These are phyloP conservation scores for Hormiphora californensis DNA, from an alignment of 37 sponge, comb jelly and placozoan genomes.

Conservation along the genomic window DNA sequence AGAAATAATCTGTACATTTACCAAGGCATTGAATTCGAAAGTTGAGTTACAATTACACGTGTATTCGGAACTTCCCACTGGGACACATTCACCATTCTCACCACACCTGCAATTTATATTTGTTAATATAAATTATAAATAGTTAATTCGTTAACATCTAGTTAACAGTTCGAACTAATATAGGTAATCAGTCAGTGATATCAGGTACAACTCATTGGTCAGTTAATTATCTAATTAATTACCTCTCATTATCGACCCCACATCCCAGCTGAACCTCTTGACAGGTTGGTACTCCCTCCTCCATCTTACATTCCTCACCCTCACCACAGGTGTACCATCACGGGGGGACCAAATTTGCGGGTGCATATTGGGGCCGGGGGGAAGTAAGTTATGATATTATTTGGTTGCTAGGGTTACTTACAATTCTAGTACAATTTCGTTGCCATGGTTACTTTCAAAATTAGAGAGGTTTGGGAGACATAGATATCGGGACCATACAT, in stretches of 20 bases:
- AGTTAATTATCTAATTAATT: too few relatives aligned
- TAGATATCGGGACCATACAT: background rate
- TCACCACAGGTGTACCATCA: background rate
- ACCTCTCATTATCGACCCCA: background rate
- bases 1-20: too few relatives aligned
- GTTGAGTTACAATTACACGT: background rate
- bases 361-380: background rate
- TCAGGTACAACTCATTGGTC: too few relatives aligned
- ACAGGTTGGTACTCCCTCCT: background rate
- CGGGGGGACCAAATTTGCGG: background rate
- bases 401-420: too few relatives aligned
- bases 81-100: background rate
- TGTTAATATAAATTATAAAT: too few relatives aligned
- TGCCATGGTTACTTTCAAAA: background rate
- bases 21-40: background rate
- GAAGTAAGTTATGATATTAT: too few relatives aligned
- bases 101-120: too few relatives aligned
- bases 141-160: too few relatives aligned
- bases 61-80: background rate
- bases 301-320: background rate
- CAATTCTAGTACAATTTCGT: too few relatives aligned
- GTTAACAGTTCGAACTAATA: too few relatives aligned
- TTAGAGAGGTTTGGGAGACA: background rate
- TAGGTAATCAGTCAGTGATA: too few relatives aligned
- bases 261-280: background rate